A percentile compares a stretch with the other conserved stretches of the same genome.
These are phyloP conservation scores for Amphipoea lucens DNA, from an alignment of 2,888 invertebrate species.

Conservation along the genomic window DNA sequence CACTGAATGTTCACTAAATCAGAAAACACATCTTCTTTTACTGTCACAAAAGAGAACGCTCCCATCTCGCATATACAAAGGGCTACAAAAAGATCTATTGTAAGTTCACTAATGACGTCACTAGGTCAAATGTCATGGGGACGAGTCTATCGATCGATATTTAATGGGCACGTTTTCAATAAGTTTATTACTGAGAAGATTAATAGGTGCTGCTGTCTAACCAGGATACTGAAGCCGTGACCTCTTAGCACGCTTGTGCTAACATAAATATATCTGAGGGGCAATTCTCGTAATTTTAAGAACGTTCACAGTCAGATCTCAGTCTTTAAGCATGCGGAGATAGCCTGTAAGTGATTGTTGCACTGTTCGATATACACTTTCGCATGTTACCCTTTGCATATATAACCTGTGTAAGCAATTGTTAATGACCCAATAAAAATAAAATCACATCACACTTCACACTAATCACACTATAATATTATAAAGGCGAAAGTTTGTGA, in stretches of 20 bases:
- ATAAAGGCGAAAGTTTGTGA: too few species aligned
- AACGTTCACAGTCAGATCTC: not conserved
- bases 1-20: not conserved
- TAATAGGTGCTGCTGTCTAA: not conserved
- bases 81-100: slow-evolving; percentile 10
- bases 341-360: too few species aligned
- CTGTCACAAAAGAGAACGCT: not conserved
- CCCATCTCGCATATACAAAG: slow-evolving; percentile 10
- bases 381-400: too few species aligned
- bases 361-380: too few species aligned
- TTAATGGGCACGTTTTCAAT: slow-evolving; percentile 40
- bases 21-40: not conserved
- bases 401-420: too few species aligned
- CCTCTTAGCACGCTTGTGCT: not conserved
- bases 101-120: slow-evolving; percentile 25
- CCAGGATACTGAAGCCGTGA: slow-evolving; percentile 33
- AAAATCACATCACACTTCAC: too few species aligned
- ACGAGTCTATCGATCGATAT: slow-evolving; percentile 7
- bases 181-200: slow-evolving; percentile 15
- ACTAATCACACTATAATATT: too few species aligned
- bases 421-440: too few species aligned
- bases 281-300: not conserved
- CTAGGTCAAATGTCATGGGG: slow-evolving; percentile 33
- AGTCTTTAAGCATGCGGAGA: too few species aligned
- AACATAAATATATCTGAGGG: not conserved